These are phyloP conservation scores for Ichneumoninae sp. DNA, from an alignment of 2,888 invertebrate species.

Conservation along the genomic window DNA sequence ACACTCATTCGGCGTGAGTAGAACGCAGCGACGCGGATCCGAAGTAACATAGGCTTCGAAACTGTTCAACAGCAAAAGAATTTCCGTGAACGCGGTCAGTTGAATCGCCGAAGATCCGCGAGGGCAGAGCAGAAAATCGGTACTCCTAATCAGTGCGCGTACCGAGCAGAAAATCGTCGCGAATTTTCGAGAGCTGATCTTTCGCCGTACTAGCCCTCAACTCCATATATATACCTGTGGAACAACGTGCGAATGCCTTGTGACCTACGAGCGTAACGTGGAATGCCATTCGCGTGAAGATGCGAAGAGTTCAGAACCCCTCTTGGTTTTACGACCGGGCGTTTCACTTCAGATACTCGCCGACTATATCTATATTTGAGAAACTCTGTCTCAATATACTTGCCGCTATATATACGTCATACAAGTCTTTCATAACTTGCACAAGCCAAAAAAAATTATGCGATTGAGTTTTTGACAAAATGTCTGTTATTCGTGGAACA, in stretches of 20 bases:
- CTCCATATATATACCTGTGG: slow-evolving; percentile 49
- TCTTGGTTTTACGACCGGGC: slow-evolving; percentile 62
- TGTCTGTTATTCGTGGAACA: background rate
- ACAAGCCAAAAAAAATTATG: background rate
- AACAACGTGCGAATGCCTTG: slow-evolving; percentile 80
- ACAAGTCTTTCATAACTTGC: background rate
- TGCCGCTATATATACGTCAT: slow-evolving; percentile 31
- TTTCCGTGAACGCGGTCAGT: slow-evolving; percentile 61
- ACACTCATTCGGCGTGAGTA: slow-evolving; percentile 1
- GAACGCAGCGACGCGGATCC: slow-evolving; percentile 61
- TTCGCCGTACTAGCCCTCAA: slow-evolving; percentile 32
- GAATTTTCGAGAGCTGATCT: slow-evolving; percentile 69
- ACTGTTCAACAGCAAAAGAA: slow-evolving; percentile 45
- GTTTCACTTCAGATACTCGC: slow-evolving; percentile 62
- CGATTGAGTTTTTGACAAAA: background rate
- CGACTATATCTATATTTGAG: slow-evolving; percentile 43
- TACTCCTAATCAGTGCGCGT: slow-evolving; percentile 77
- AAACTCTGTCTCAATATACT: slow-evolving; percentile 19
- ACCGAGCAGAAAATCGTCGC: slow-evolving; percentile 80
- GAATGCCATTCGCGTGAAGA: slow-evolving; percentile 75
- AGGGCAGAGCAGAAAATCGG: slow-evolving; percentile 81
- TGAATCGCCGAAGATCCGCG: slow-evolving; percentile 54
- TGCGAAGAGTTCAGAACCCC: slow-evolving; percentile 56
- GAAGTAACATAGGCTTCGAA: slow-evolving; percentile 68
- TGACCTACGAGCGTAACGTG: slow-evolving; percentile 81